A percentile compares a stretch with the other conserved stretches of the same genome.
These are phyloP conservation scores for Rhizomys pruinosus DNA, from an alignment of 2,113 vertebrate species.

Conservation along the genomic window DNA sequence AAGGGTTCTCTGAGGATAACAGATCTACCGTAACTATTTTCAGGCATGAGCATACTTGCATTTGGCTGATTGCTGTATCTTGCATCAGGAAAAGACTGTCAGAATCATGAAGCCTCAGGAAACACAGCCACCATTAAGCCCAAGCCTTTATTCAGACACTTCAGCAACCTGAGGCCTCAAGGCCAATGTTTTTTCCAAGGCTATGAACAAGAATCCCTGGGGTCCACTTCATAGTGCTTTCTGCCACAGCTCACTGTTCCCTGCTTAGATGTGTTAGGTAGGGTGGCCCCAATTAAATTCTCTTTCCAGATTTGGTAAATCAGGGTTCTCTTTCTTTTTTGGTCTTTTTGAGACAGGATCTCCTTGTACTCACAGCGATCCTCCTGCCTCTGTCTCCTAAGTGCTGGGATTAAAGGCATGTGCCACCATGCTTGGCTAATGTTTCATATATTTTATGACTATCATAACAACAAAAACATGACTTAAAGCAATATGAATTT, in stretches of 20 bases:
- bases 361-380: too few species aligned
- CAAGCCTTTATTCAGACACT: not conserved
- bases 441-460: not conserved
- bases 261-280: not conserved
- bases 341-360: too few species aligned
- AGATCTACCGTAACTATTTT: not conserved
- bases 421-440: too few species aligned
- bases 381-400: too few species aligned
- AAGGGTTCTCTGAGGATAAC: not conserved
- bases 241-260: not conserved
- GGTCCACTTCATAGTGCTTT: not conserved
- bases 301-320: not conserved
- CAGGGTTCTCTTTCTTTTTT: too few species aligned
- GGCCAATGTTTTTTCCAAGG: not conserved
- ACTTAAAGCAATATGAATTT: not conserved
- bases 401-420: too few species aligned
- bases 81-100: not conserved
- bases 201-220: not conserved
- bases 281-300: not conserved
- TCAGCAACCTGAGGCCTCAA: not conserved
- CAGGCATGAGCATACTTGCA: not conserved
- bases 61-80: not conserved
- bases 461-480: slow-evolving; percentile 2
- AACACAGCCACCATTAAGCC: not conserved
- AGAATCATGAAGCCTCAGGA: not conserved